Base-by-base conservation (phyloP, 2,113 vertebrate species). In the Urocolius indicus region DNA sequence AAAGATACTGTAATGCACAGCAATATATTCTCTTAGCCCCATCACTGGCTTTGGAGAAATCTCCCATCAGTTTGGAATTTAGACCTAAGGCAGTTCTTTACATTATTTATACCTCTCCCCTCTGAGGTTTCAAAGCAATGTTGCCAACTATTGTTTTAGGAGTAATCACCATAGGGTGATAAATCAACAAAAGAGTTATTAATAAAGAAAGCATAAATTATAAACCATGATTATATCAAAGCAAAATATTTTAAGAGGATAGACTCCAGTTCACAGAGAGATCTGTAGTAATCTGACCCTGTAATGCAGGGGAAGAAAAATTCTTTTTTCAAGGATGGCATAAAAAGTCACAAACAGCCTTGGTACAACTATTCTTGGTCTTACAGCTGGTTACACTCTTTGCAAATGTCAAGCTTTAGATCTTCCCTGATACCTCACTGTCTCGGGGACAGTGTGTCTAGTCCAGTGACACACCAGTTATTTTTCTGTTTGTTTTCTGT, bases 321-420 rank as follows among this genome's bases (percentile, higher is more conserved):
- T 49, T 22, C 6, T 41, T 41, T 41, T 9, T 46, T 93, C 32
- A 54, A 6, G 21, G 62, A 52, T 45, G 16, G 19, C 12, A 49
- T 20, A 19, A 67, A 21, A 3, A 69, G 13, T 10, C 23, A 57
- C 27, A 34, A 92, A 34, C 15, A 59, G 9, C 23, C 34, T 84
- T 1, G 2, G 4, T 59, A 13, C 26, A 34, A 23, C 16, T 38
- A 5, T 15, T 90, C 36, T 45, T 49, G 18, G 6, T 77, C 22
- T 51, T 41, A 38, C 3, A 79, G 26, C 9, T 43, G 46, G 27
- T 54, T 69, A 23, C 5, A 54, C 5, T 16, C 23, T n/a, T 51
- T 43, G 24, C 9, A 67, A 59, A 71, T 30, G 21, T 9, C 0
- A 0, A 80, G 43, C 11, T 75, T 82, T 30, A 67, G 22, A 13